These are phyloP conservation scores for Lophochroa leadbeateri DNA, from an alignment of 2,113 vertebrate genomes.

Conservation along the genomic window DNA sequence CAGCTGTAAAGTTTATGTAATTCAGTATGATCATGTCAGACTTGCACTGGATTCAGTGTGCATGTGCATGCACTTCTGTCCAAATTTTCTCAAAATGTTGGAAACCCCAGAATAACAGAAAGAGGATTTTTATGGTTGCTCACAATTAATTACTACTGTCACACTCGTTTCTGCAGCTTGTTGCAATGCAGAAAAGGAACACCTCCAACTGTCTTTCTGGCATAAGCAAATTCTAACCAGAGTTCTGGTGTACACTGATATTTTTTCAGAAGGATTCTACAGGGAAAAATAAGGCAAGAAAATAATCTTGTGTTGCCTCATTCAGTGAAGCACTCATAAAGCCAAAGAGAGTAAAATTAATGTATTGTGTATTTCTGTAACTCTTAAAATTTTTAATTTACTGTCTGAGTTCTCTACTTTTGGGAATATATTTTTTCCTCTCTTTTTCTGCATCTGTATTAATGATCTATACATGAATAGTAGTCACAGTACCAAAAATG, in stretches of 20 bases:
- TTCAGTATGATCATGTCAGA: not conserved
- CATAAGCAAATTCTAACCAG: too few species aligned
- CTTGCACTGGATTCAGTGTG: not conserved
- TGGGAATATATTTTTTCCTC: not conserved
- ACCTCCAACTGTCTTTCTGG: not conserved
- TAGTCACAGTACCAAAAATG: not conserved
- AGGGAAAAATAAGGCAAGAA: not conserved
- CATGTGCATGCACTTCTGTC: not conserved
- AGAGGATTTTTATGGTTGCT: not conserved
- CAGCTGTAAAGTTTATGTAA: not conserved
- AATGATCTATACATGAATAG: not conserved
- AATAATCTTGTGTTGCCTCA: not conserved
- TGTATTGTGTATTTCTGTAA: not conserved
- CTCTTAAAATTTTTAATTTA: not conserved
- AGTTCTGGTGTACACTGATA: not conserved
- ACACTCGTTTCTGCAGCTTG: rapidly evolving
- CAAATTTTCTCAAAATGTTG: not conserved
- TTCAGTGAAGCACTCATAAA: not conserved
- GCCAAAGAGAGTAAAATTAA: not conserved
- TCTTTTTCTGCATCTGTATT: not conserved
- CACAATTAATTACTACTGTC: not conserved
- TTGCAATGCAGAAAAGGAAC: not conserved
- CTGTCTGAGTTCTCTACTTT: not conserved
- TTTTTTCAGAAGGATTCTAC: not conserved
- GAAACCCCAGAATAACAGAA: not conserved